Evolutionary conservation across 2,888 invertebrate genomes (phyloP).

Genomic region (Anarsia innoxiella): DNA sequence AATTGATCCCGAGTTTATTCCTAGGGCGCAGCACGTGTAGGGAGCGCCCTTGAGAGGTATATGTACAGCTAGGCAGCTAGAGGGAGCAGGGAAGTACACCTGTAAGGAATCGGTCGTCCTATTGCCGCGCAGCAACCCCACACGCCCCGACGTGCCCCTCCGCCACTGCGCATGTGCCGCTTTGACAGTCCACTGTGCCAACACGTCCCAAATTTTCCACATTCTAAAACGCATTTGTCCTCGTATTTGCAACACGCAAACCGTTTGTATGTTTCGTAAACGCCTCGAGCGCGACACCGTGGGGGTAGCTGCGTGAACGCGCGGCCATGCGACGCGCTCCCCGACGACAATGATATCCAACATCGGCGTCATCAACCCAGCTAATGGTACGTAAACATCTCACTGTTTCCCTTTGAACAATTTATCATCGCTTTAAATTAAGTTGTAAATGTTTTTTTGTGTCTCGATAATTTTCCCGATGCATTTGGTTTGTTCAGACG

Average conservation of each 20-base stretch:
- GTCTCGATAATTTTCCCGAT: too few relatives aligned
- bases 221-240: constrained; percentile 29
- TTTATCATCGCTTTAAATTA: too few relatives aligned
- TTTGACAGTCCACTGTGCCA: constrained; percentile 56
- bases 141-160: constrained; percentile 64
- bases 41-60: constrained; percentile 55
- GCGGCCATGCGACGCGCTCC: constrained; percentile 25
- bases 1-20: not conserved
- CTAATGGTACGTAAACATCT: constrained; percentile 66
- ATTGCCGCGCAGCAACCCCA: constrained; percentile 44
- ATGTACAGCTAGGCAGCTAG: constrained; percentile 18
- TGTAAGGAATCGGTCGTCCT: constrained; percentile 47
- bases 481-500: too few relatives aligned
- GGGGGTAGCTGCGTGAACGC: not conserved
- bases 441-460: too few relatives aligned
- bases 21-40: constrained; percentile 35
- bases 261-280: not conserved
- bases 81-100: constrained; percentile 26
- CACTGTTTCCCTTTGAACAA: too few relatives aligned
- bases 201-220: constrained; percentile 53
- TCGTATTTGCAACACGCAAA: not conserved
- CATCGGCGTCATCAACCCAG: constrained; percentile 53
- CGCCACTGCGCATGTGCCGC: constrained; percentile 48
- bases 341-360: constrained; percentile 56
- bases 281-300: not conserved